A percentile compares a stretch with the other conserved stretches of the same genome.
phyloP scores from a whole-genome alignment of 1,140 invertebrate genomes.

The Drosophila pachea region DNA sequence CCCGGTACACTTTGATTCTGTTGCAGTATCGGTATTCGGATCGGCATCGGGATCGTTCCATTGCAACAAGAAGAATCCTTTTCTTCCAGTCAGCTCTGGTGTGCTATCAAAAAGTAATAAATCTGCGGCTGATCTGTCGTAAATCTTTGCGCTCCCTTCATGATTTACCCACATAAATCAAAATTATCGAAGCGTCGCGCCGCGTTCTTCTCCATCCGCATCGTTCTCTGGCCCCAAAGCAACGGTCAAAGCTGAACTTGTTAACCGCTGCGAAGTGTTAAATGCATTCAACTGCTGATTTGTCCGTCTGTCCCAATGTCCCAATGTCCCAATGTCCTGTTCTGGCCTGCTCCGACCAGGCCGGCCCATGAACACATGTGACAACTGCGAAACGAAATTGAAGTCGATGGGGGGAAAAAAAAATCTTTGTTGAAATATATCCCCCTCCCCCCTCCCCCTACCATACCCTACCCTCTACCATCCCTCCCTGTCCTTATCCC shows the following conservation, averaged over 20 bases:
- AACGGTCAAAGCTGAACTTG: constrained; percentile 46
- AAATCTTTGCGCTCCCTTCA: constrained; percentile 78
- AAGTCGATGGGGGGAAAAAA: constrained; percentile 13
- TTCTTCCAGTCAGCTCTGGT: constrained; percentile 30
- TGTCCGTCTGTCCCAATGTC: constrained; percentile 12
- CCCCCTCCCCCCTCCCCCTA: too few relatives aligned
- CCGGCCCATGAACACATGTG: not conserved
- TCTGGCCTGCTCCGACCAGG: not conserved
- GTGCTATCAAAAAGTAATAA: constrained; percentile 79
- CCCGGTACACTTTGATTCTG: not conserved
- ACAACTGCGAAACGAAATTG: constrained; percentile 6
- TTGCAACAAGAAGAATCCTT: constrained; percentile 44
- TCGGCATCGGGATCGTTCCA: constrained; percentile 11
- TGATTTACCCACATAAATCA: constrained; percentile 79
- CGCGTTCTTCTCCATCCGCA: constrained; percentile 9
- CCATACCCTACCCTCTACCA: too few relatives aligned
- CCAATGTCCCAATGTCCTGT: constrained; percentile 14
- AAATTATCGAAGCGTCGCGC: constrained; percentile 72
- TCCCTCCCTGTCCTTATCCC: too few relatives aligned
- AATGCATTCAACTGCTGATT: constrained; percentile 64
- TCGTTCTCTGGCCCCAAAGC: constrained; percentile 8
- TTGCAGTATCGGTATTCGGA: constrained; percentile 12
- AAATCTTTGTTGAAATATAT: not conserved
- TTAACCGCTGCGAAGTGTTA: constrained; percentile 68
- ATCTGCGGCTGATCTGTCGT: constrained; percentile 78